These are phyloP conservation scores for Nymphalis c-album DNA, from an alignment of 2,888 invertebrate genomes.

Conservation along the genomic window DNA sequence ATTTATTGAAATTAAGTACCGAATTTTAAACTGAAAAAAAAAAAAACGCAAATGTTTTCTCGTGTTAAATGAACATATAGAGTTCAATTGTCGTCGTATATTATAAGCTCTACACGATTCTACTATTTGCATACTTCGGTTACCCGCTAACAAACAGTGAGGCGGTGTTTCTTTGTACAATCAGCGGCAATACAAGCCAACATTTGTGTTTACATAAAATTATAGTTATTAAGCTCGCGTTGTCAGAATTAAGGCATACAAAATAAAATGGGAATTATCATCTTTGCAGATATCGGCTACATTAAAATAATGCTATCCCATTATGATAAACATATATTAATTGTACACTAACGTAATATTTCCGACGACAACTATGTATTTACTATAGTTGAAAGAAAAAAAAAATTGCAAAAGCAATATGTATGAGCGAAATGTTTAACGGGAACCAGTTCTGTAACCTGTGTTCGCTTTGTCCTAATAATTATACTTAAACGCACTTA, in stretches of 20 bases:
- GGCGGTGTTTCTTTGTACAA: constrained; percentile 33
- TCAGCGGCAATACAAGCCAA: constrained; percentile 27
- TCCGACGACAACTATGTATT: constrained; percentile 22
- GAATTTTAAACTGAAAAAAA: background rate
- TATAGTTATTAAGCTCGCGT: constrained; percentile 28
- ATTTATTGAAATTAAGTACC: background rate
- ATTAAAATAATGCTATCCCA: constrained; percentile 33
- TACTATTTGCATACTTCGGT: constrained; percentile 23
- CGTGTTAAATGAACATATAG: constrained; percentile 12
- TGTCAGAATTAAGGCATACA: constrained; percentile 9
- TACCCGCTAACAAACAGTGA: constrained; percentile 15
- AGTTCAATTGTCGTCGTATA: constrained; percentile 5
- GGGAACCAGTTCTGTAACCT: constrained; percentile 28
- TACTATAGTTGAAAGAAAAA: constrained; percentile 7
- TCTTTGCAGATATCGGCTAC: constrained; percentile 29
- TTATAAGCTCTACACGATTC: constrained; percentile 16
- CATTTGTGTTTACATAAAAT: constrained; percentile 35
- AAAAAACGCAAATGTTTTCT: background rate
- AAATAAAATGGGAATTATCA: constrained; percentile 13
- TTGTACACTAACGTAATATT: constrained; percentile 24
- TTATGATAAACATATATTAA: constrained; percentile 35
- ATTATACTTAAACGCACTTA: constrained; percentile 31
- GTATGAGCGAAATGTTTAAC: constrained; percentile 19
- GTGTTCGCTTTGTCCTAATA: constrained; percentile 35
- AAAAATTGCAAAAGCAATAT: constrained; percentile 6